These are phyloP conservation scores for Crypturellus undulatus DNA, from an alignment of 2,113 vertebrate genomes.

Conservation along the genomic window DNA sequence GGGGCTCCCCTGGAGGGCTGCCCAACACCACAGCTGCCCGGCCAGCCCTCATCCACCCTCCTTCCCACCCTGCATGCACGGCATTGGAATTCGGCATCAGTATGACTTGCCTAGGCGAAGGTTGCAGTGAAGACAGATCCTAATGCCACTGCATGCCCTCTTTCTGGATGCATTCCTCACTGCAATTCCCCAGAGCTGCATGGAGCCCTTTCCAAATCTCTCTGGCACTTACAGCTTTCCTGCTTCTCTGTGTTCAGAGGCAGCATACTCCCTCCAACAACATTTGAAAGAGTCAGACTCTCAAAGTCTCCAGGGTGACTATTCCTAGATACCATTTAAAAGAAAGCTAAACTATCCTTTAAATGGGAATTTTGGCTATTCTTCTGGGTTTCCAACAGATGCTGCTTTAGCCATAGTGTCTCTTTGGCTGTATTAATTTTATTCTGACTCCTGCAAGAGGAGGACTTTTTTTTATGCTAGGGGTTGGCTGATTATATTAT, in stretches of 20 bases:
- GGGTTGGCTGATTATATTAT: background rate
- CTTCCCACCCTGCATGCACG: background rate
- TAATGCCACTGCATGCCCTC: background rate
- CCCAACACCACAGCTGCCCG: background rate
- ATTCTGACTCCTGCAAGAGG: background rate
- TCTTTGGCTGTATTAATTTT: background rate
- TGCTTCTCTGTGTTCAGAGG: background rate
- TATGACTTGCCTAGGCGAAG: background rate
- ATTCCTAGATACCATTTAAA: background rate
- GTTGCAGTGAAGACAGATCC: fast-evolving
- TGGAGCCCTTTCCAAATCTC: background rate
- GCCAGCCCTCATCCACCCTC: background rate
- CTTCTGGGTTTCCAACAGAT: background rate
- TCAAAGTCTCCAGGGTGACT: background rate
- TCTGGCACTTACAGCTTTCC: background rate
- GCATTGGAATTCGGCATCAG: background rate
- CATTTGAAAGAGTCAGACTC: background rate
- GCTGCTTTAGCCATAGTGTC: background rate
- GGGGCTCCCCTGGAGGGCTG: background rate
- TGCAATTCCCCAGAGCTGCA: background rate
- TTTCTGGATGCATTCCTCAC: background rate
- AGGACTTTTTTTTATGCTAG: background rate
- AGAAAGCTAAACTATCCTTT: background rate
- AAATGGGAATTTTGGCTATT: background rate
- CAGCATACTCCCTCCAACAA: fast-evolving